Percentiles rank a stretch among this genome's conserved stretches.
Evolutionary conservation across 2,113 vertebrate species (phyloP).

Genomic region (Entomyzon cyanotis): DNA sequence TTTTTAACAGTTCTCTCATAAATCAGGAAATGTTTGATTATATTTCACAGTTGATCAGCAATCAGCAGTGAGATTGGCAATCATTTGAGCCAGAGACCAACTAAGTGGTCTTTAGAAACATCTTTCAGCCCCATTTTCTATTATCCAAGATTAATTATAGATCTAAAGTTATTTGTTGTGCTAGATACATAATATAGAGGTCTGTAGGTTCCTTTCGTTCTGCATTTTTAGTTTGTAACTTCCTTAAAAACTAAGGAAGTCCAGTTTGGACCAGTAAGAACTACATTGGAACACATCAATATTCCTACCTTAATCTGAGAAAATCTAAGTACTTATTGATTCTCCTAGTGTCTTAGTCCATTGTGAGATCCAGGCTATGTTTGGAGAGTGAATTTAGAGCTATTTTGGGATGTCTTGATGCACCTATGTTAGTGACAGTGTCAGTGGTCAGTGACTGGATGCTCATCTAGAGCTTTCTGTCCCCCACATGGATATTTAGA

Average conservation of each 20-base stretch:
- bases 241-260: background rate
- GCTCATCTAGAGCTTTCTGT: background rate
- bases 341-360: background rate
- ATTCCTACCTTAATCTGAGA: background rate
- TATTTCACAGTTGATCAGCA: background rate
- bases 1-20: background rate
- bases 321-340: background rate
- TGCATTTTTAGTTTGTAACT: background rate
- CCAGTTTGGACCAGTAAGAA: background rate
- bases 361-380: background rate
- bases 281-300: background rate
- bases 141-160: background rate
- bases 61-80: background rate
- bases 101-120: background rate
- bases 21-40: background rate
- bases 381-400: background rate
- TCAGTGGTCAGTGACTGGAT: too few relatives aligned
- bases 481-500: background rate
- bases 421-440: background rate
- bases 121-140: background rate
- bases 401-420: background rate
- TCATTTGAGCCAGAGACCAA: background rate
- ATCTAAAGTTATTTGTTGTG: background rate
- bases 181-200: background rate
- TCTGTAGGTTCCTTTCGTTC: background rate